Base-by-base conservation (phyloP, 1,140 invertebrate species). In the Drosophila busckii region DNA sequence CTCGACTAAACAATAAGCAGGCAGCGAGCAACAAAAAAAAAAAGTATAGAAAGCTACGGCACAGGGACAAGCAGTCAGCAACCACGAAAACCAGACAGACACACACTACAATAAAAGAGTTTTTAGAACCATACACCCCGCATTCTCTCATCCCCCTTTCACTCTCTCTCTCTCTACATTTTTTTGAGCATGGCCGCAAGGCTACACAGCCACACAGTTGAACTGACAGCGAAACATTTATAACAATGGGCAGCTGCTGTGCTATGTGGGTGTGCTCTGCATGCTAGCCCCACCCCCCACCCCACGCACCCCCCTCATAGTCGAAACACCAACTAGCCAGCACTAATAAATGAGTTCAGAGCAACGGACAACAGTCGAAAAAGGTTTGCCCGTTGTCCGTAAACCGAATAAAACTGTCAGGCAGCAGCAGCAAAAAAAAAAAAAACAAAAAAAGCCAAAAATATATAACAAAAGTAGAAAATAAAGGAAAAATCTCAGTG, bases 311-410 rank as follows among this genome's bases (percentile, higher is more conserved):
- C n/a, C n/a, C n/a, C n/a, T n/a, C n/a, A n/a, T 8, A 40, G 49
- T 13, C 15, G 13, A 10, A 16, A n/a, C 37, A 20, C 9, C 25
- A 15, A 42, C 28, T 31, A 35, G 59, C 23, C 73, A 64, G 73
- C 73, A 78, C 73, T 80, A 78, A 78, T 78, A 78, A 80, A 78
- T 78, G 73, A 80, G 73, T 80, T 68, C 68, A 65, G n/a, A n/a
- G 63, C 63, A 68, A 41, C 56, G 59, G 73, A 31, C 55, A 42
- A 28, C 35, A 62, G 56, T 44, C 44, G 42, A 65, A 65, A 53
- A 66, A 56, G 34, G 48, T 52, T 59, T 44, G 54, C 9, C 37
- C 37, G 12, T 45, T 15, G 48, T 37, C 42, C 62, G 37, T 54
- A 63, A 78, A 70, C 70, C 73, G 52, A 67, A 80, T 80, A 78